Evolutionary conservation across 2,888 invertebrate species (phyloP), one percentile per base, ranked within the genome.

Genomic region (Morpho helenor): DNA sequence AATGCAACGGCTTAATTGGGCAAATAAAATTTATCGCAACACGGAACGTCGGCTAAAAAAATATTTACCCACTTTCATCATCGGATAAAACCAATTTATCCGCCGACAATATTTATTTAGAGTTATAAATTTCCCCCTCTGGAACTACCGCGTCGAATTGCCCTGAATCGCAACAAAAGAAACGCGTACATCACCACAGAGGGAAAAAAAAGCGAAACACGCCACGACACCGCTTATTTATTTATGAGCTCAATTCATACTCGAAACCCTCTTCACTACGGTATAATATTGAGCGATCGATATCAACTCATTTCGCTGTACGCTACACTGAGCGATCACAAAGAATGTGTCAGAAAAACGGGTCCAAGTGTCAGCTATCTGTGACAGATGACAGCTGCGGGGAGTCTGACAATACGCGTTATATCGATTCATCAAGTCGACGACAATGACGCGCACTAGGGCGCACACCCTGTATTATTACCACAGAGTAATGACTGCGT

Each of bases 381-480:
- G 77, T 84, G 87, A 85, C 87, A 83, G 82, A 76, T 77, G 86
- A 88, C 87, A 88, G 89, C 89, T 89, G 87, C 75, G 82, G 81
- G 80, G 78, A 73, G 74, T 68, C 73, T 75, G 62, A 86, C 86
- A 87, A 86, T 83, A 75, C 77, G 72, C 70, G 69, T 74, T 68
- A 74, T 79, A 82, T 84, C 87, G 82, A 87, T 87, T 87, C 80
- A 86, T 87, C 87, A 85, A 78, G 74, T 71, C 72, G 73, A 72
- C 75, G 77, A 84, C 84, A 82, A 82, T 74, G 73, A 71, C 68
- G 72, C 78, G 77, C 75, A 71, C 75, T 77, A 80, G 80, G 84
- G 77, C 74, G 76, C 72, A 74, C 77, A 80, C 80, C 82, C 82
- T 76, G 74, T 71, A 62, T 70, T 56, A 16, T 62, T 49, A 68